A percentile compares a stretch with the other conserved stretches of the same genome.
Evolutionary conservation across 2,113 vertebrate species (phyloP).

Genomic region (Triplophysa rosa): DNA sequence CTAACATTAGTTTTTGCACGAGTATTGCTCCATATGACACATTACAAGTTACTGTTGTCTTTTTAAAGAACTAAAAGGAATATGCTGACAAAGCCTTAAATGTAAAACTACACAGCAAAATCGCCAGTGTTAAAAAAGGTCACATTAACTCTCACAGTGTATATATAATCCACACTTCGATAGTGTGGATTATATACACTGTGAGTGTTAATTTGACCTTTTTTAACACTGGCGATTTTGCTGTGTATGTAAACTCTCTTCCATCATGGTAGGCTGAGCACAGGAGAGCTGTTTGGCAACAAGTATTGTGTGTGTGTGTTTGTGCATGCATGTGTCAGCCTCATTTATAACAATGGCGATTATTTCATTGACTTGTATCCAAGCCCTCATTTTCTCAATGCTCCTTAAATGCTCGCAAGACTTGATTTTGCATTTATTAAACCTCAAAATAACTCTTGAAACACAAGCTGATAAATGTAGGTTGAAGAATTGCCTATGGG

Average conservation of each 20-base stretch:
- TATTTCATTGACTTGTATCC: neutral
- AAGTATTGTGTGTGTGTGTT: neutral
- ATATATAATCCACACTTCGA: too few species aligned
- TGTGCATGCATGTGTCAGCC: neutral
- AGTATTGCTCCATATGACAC: neutral
- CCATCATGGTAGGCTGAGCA: neutral
- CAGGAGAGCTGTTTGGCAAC: conserved; percentile 8
- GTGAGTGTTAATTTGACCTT: too few species aligned
- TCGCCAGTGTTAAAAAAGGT: too few species aligned
- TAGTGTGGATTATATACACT: too few species aligned
- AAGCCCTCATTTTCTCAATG: conserved; percentile 1
- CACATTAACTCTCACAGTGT: too few species aligned
- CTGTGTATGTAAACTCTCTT: conserved; percentile 6
- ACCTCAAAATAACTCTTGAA: neutral
- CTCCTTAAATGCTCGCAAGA: neutral
- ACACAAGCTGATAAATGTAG: conserved; percentile 4
- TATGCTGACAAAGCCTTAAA: neutral
- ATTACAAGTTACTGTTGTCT: conserved; percentile 1
- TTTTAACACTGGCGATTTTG: too few species aligned
- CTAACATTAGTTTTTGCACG: neutral
- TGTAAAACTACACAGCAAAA: too few species aligned
- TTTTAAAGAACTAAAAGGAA: neutral
- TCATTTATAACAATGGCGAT: neutral
- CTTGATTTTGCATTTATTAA: conserved; percentile 16
- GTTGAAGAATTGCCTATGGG: conserved; percentile 18